Evolutionary conservation across 1,140 invertebrate species (phyloP).

Genomic region (Drosophila tani): DNA sequence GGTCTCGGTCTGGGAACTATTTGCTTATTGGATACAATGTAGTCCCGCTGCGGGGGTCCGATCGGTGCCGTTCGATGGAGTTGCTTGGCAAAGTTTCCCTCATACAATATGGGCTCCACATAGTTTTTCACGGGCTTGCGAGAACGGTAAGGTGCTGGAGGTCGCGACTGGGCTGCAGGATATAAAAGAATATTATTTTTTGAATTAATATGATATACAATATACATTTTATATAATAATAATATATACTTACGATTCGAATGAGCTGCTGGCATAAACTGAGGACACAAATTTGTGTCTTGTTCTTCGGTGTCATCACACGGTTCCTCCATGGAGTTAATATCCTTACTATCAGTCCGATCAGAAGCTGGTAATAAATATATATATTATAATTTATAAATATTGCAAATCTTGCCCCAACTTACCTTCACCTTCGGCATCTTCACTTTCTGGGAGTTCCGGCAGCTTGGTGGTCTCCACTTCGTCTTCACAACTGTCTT

Average conservation of each 20-base stretch:
- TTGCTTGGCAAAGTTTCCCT: slow-evolving; percentile 60
- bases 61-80: slow-evolving; percentile 29
- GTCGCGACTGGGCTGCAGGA: slow-evolving; percentile 13
- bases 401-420: too few relatives aligned
- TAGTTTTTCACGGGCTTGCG: slow-evolving; percentile 70
- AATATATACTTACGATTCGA: slow-evolving; percentile 13
- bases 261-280: slow-evolving; percentile 37
- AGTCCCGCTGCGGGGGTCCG: slow-evolving; percentile 39
- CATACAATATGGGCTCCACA: slow-evolving; percentile 68
- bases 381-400: not conserved
- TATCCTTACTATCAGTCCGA: not conserved
- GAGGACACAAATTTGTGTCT: slow-evolving; percentile 64
- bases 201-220: too few relatives aligned
- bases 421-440: slow-evolving; percentile 36
- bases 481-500: slow-evolving; percentile 33
- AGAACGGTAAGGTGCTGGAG: slow-evolving; percentile 1
- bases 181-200: not conserved
- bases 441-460: slow-evolving; percentile 11
- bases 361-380: not conserved
- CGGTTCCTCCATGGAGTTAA: slow-evolving; percentile 26
- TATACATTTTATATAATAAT: not conserved
- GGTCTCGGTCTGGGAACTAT: slow-evolving; percentile 57
- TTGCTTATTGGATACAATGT: slow-evolving; percentile 65
- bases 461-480: slow-evolving; percentile 28
- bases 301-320: slow-evolving; percentile 56